A percentile compares a stretch with the other conserved stretches of the same genome.
These are phyloP conservation scores for Pelodiscus sinensis DNA, from an alignment of 2,113 vertebrate species.

Conservation along the genomic window DNA sequence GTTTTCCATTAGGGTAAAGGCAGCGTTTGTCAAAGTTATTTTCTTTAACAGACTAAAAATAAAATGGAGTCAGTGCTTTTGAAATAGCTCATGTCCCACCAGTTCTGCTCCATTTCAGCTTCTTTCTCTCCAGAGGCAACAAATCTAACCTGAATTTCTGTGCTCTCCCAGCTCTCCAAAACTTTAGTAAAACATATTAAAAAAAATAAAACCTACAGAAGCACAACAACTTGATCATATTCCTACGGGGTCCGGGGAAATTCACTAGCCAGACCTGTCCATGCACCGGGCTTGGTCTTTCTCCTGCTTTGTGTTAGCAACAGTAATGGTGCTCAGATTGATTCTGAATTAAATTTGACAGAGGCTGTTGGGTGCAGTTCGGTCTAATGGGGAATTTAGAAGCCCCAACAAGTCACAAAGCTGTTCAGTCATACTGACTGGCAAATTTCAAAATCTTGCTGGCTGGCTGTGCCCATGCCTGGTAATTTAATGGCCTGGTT, in stretches of 20 bases:
- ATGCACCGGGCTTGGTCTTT: background rate
- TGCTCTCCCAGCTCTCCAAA: background rate
- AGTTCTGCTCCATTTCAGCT: fast-evolving
- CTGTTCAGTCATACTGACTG: background rate
- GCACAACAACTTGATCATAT: background rate
- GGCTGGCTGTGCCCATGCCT: background rate
- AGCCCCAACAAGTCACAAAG: background rate
- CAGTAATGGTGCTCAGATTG: fast-evolving
- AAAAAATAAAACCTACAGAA: background rate
- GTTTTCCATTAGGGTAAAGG: background rate
- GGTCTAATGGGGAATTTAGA: background rate
- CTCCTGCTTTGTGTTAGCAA: background rate
- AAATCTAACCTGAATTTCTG: background rate
- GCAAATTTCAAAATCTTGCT: background rate
- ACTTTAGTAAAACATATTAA: background rate
- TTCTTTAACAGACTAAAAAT: background rate
- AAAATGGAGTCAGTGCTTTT: background rate
- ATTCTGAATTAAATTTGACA: background rate
- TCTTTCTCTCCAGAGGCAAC: background rate
- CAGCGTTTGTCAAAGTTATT: fast-evolving
- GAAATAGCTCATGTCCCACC: fast-evolving
- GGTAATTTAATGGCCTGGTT: background rate
- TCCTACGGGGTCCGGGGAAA: background rate
- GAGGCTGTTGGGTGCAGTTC: background rate
- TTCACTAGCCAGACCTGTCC: background rate